These are phyloP conservation scores for Herpailurus yagouaroundi DNA, from an alignment of 2,113 vertebrate species.

Conservation along the genomic window DNA sequence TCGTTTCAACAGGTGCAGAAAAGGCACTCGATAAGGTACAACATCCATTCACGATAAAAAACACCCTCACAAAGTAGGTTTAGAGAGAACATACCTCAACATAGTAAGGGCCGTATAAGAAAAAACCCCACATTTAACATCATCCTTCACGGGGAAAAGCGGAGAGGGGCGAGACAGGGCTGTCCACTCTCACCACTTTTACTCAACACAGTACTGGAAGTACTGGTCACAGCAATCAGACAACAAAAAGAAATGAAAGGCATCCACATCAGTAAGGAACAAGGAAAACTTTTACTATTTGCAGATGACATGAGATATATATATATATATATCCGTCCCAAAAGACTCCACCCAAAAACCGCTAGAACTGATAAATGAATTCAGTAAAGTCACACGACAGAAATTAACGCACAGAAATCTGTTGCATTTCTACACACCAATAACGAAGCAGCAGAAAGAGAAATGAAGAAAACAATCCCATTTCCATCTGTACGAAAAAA, in stretches of 20 bases:
- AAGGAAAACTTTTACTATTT: not conserved
- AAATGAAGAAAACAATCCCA: not conserved
- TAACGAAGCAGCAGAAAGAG: not conserved
- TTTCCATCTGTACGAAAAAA: not conserved
- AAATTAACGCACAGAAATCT: not conserved
- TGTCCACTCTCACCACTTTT: not conserved
- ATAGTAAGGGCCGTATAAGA: not conserved
- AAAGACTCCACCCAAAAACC: not conserved
- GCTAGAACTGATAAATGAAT: not conserved
- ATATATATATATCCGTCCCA: not conserved
- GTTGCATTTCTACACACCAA: not conserved
- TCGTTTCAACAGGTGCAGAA: not conserved
- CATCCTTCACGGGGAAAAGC: not conserved
- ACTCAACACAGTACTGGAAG: not conserved
- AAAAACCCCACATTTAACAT: not conserved
- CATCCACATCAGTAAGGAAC: not conserved
- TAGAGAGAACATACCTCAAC: not conserved
- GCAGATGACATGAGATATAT: not conserved
- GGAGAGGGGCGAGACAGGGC: not conserved
- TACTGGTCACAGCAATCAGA: not conserved
- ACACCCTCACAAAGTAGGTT: not conserved
- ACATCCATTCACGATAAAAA: not conserved
- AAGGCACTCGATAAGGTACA: not conserved
- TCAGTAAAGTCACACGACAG: not conserved
- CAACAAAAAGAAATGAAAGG: not conserved